A percentile compares a stretch with the other conserved stretches of the same genome.
These are phyloP conservation scores for Lathamus discolor DNA, from an alignment of 2,113 vertebrate genomes.

Conservation along the genomic window DNA sequence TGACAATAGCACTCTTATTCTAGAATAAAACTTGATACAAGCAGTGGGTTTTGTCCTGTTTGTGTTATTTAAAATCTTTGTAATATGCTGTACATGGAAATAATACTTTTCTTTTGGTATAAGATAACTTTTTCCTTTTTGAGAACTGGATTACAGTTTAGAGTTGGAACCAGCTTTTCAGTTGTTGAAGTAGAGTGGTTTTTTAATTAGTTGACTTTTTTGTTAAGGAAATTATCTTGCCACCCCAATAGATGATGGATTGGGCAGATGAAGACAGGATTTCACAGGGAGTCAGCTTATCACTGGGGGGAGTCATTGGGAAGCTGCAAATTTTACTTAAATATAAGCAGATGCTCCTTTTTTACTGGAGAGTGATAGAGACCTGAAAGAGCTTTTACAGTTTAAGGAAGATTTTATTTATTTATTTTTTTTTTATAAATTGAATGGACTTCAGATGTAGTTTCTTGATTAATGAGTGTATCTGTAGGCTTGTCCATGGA, in stretches of 20 bases:
- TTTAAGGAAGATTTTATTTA: background rate
- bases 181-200: fast-evolving
- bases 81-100: background rate
- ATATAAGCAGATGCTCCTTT: background rate
- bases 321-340: background rate
- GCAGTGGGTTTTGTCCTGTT: background rate
- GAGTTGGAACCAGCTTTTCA: background rate
- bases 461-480: slow-evolving; percentile 20
- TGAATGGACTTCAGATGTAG: background rate
- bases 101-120: background rate
- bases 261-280: background rate
- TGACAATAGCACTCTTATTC: background rate
- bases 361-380: background rate
- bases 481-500: background rate
- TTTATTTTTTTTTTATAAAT: background rate
- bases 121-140: background rate
- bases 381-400: background rate
- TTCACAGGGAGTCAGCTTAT: background rate
- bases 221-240: background rate
- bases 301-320: background rate
- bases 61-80: background rate
- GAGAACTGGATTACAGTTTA: background rate
- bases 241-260: too few relatives aligned
- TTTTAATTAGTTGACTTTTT: background rate
- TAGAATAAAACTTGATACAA: background rate